Evolutionary conservation across 2,113 vertebrate genomes (phyloP).

Genomic region (Falcunculus frontatus): DNA sequence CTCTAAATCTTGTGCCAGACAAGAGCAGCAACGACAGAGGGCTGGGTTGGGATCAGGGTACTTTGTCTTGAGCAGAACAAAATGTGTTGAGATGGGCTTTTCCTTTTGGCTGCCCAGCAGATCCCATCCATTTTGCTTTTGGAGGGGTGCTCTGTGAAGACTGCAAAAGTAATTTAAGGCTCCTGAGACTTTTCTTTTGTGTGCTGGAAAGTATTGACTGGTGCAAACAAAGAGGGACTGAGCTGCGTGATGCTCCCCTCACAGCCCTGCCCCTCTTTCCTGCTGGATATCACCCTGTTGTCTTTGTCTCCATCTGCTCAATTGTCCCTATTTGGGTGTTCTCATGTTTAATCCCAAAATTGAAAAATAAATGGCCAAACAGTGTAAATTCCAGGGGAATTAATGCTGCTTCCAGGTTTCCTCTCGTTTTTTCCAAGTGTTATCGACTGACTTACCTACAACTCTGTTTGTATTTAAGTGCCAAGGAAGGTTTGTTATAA

Average conservation of each 20-base stretch:
- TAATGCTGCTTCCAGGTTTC: not conserved
- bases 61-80: not conserved
- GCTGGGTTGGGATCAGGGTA: not conserved
- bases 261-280: not conserved
- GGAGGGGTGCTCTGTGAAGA: not conserved
- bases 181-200: not conserved
- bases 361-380: not conserved
- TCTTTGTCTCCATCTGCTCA: not conserved
- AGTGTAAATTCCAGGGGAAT: not conserved
- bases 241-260: not conserved
- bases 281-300: not conserved
- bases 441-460: not conserved
- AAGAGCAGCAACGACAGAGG: not conserved
- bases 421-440: not conserved
- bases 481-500: not conserved
- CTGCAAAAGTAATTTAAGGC: not conserved
- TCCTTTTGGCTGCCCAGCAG: not conserved
- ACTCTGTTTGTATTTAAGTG: not conserved
- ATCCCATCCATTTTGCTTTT: not conserved
- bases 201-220: not conserved
- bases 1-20: not conserved
- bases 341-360: not conserved
- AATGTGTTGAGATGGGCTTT: not conserved
- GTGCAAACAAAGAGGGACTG: not conserved
- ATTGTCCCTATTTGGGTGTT: rapidly evolving